phyloP scores from a whole-genome alignment of 2,113 vertebrate species.

The Vimba vimba region DNA sequence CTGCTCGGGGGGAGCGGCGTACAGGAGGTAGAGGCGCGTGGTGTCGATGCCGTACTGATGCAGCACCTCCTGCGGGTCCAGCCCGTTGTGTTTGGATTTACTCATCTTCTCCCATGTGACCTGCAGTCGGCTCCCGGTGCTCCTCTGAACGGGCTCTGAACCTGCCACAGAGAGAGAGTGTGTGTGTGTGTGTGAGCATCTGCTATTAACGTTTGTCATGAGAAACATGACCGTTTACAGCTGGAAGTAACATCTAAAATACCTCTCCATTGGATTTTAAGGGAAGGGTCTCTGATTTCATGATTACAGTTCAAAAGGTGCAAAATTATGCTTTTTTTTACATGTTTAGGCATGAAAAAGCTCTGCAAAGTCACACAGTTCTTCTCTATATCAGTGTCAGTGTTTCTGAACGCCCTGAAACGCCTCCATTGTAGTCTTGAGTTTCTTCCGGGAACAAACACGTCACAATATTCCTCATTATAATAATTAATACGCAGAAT shows the following conservation, averaged over 20 bases:
- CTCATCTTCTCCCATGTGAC: slow-evolving; percentile 98
- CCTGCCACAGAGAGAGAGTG: slow-evolving; percentile 64
- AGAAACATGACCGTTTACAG: neutral
- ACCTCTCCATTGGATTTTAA: too few species aligned
- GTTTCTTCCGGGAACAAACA: too few species aligned
- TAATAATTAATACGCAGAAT: too few species aligned
- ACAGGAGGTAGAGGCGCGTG: slow-evolving; percentile 88
- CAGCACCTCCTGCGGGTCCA: slow-evolving; percentile 87
- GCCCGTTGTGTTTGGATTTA: slow-evolving; percentile 94
- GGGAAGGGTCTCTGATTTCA: too few species aligned
- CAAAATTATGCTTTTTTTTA: too few species aligned
- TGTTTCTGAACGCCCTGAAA: too few species aligned
- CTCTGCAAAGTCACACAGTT: too few species aligned
- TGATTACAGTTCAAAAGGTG: too few species aligned
- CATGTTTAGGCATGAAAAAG: too few species aligned
- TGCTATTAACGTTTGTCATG: neutral
- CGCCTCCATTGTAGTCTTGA: too few species aligned
- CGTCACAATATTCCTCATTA: too few species aligned
- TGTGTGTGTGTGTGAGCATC: neutral
- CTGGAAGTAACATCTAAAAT: neutral
- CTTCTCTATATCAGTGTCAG: too few species aligned
- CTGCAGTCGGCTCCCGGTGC: slow-evolving; percentile 76
- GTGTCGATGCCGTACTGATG: slow-evolving; percentile 90
- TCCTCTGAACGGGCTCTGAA: slow-evolving; percentile 74
- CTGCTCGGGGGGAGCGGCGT: slow-evolving; percentile 91